Evolutionary conservation across 2,888 invertebrate genomes (phyloP), one percentile per base, ranked within the genome.

Genomic region (Proisotoma minuta): DNA sequence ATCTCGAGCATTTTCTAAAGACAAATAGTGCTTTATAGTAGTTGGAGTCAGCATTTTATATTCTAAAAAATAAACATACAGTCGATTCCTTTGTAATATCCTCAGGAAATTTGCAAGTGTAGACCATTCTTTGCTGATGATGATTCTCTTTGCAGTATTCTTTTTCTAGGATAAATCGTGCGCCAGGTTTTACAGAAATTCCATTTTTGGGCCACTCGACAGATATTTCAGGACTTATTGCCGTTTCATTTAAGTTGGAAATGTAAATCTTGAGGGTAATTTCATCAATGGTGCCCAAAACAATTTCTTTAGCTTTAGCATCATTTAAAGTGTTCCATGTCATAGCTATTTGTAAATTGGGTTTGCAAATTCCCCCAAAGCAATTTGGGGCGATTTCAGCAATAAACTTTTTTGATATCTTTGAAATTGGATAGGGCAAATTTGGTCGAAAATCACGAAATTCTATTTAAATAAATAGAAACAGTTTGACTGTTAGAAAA

Each of bases 161-260:
- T 34, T 34, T 34, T 34, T 34, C 34, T 34, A 10, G 8, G 34
- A 10, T 34, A 8, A 15, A 8, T 15, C 4, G 15, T 39, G 18
- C 23, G 3, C 18, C 39, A 15, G 29, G n/a, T 34, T 18, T 24
- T 18, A 22, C 39, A 4, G 20, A 3, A n/a, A 54, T n/a, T 4
- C 39, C 54, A 3, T 20, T 39, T 18, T 22, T 10, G 22, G 15
- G 22, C 65, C 65, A 65, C 8, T 51, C 43, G 10, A 65, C 2
- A 1, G 2, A 26, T 1, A 59, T 24, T 3, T 8, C 24, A 8
- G 57, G 57, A 4, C 49, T 47, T 3, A 20, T n/a, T 8, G 59
- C 65, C 18, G 57, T 56, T 52, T 65, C 62, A 2, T 47, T 29
- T 15, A 1, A 20, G 39, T 65, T 65, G 10, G 34, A 28, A 18